phyloP scores from a whole-genome alignment of 2,888 invertebrate genomes.

The Tetragonisca angustula region DNA sequence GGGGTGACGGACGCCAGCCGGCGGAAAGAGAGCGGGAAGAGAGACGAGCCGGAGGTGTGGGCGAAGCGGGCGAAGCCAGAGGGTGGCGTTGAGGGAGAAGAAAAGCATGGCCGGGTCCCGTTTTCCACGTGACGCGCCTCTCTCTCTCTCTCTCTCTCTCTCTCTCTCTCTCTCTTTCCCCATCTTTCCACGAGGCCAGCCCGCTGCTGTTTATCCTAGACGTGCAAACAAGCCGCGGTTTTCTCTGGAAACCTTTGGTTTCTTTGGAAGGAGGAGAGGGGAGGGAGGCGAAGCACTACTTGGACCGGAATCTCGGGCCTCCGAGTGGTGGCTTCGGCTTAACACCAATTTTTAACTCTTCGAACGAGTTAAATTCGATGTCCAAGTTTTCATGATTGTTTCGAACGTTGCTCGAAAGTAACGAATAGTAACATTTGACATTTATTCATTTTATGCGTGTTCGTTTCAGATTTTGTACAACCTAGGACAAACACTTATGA shows the following conservation, averaged over 20 bases:
- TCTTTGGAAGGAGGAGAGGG: conserved; percentile 16
- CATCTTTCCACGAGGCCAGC: conserved; percentile 37
- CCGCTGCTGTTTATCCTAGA: conserved; percentile 72
- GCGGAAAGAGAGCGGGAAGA: neutral
- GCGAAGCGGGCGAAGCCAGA: conserved; percentile 1
- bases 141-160: too few relatives aligned
- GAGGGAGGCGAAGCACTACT: conserved; percentile 3
- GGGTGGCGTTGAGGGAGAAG: conserved; percentile 5
- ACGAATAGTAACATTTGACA: too few relatives aligned
- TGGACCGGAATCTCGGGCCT: too few relatives aligned
- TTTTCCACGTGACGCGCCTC: conserved; percentile 36
- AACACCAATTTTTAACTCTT: too few relatives aligned
- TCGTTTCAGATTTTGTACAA: too few relatives aligned
- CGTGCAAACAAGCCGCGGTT: conserved; percentile 74
- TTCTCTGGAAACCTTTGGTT: conserved; percentile 59
- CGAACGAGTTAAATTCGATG: too few relatives aligned
- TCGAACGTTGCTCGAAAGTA: too few relatives aligned
- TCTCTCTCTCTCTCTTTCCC: neutral
- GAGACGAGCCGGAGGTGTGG: neutral
- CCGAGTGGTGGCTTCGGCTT: too few relatives aligned
- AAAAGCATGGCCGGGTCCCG: conserved; percentile 36
- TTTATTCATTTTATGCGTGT: too few relatives aligned
- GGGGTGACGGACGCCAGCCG: conserved; percentile 53
- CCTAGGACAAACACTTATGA: too few relatives aligned
- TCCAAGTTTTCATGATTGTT: too few relatives aligned